A percentile compares a stretch with the other conserved stretches of the same genome.
phyloP scores from a whole-genome alignment of 1,140 invertebrate species.

The Drosophila chauvacae region DNA sequence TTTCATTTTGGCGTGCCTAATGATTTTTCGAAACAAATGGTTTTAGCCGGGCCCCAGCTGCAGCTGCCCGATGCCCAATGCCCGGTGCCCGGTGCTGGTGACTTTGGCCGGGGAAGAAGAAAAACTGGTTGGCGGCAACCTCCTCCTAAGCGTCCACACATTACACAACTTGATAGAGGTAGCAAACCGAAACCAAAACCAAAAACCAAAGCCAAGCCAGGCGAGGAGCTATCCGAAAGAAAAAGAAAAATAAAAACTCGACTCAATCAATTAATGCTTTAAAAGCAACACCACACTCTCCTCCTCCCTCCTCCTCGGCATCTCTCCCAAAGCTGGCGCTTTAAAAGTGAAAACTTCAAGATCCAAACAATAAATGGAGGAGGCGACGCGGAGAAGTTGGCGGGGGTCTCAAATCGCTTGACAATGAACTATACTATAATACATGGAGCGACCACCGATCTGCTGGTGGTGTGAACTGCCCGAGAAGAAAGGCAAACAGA shows the following conservation, averaged over 20 bases:
- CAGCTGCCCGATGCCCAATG: conserved; percentile 7
- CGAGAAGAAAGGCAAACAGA: conserved; percentile 18
- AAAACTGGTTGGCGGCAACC: conserved; percentile 43
- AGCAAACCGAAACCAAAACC: conserved; percentile 10
- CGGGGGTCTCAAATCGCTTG: conserved; percentile 27
- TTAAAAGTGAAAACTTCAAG: conserved; percentile 52
- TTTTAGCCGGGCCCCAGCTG: conserved; percentile 25
- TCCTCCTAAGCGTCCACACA: conserved; percentile 46
- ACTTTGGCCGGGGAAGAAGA: conserved; percentile 34
- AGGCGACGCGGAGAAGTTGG: background rate
- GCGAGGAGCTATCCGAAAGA: conserved; percentile 13
- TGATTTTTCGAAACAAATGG: conserved; percentile 47
- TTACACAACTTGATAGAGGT: conserved; percentile 47
- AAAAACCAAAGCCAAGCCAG: conserved; percentile 16
- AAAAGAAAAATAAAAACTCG: conserved; percentile 27
- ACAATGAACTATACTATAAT: conserved; percentile 49
- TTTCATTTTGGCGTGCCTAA: conserved; percentile 71
- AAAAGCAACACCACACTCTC: conserved; percentile 27
- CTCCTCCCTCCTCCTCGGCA: conserved; percentile 2
- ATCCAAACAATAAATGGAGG: conserved; percentile 33
- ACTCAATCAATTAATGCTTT: conserved; percentile 55
- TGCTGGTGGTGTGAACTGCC: conserved; percentile 36
- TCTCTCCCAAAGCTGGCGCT: conserved; percentile 31
- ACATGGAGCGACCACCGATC: conserved; percentile 9
- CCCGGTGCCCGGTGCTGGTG: conserved; percentile 7